Percentiles rank a stretch among this genome's conserved stretches.
Conservation (phyloP, 2,888 invertebrate genomes). For the Drosophila recens region DNA sequence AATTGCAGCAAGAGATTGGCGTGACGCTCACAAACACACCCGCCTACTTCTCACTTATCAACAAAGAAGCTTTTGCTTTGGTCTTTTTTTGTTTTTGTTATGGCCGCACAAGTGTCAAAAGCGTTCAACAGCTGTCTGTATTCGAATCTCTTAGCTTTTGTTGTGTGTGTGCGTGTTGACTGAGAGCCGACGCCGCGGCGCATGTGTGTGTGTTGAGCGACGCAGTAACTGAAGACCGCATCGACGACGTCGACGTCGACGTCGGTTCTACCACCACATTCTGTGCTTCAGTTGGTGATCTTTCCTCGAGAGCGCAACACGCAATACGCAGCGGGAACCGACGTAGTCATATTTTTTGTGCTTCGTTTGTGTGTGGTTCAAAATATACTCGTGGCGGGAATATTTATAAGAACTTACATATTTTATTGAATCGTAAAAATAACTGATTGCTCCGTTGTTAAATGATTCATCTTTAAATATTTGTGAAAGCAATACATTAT, state of each 20-base stretch:
- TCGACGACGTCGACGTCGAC: conserved; percentile 16
- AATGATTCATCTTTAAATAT: conserved; percentile 19
- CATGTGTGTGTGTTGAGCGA: conserved; percentile 63
- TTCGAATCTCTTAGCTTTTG: conserved; percentile 50
- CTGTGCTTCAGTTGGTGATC: conserved; percentile 83
- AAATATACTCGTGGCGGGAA: conserved; percentile 30
- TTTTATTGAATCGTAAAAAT: not conserved
- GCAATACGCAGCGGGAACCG: conserved; percentile 42
- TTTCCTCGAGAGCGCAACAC: conserved; percentile 81
- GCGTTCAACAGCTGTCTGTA: conserved; percentile 73
- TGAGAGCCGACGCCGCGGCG: conserved; percentile 32
- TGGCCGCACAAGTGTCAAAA: conserved; percentile 50
- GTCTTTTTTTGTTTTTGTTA: conserved; percentile 36
- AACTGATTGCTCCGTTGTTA: not conserved
- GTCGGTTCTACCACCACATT: conserved; percentile 38
- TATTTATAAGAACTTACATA: conserved; percentile 16
- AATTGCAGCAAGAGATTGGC: conserved; percentile 26
- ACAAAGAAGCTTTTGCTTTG: conserved; percentile 53
- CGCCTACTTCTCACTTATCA: conserved; percentile 28
- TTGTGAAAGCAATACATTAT: conserved; percentile 9
- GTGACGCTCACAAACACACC: conserved; percentile 17
- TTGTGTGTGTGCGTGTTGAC: conserved; percentile 50
- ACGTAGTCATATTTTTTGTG: conserved; percentile 21
- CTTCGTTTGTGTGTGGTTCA: conserved; percentile 37
- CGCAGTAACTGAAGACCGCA: conserved; percentile 59